Evolutionary conservation across 1,140 invertebrate species (phyloP).

Genomic region (Saccostrea cuccullata): DNA sequence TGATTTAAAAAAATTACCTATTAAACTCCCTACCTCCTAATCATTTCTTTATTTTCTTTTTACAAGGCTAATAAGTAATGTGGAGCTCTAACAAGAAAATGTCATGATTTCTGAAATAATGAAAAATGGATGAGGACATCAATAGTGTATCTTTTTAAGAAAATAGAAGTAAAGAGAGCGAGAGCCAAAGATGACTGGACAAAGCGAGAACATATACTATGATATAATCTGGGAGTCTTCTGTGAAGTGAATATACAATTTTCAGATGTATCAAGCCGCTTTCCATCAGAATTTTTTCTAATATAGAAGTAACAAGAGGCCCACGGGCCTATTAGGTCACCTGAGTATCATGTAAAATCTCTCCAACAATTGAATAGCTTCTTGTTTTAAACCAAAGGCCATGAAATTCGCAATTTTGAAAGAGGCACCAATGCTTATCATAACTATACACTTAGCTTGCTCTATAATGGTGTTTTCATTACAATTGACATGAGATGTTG

Average conservation of each 20-base stretch:
- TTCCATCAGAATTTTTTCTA: not conserved
- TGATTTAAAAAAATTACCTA: too few species aligned
- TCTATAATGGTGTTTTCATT: too few species aligned
- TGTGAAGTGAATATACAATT: not conserved
- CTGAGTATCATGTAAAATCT: too few species aligned
- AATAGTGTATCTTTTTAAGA: not conserved
- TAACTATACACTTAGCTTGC: too few species aligned
- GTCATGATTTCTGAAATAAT: not conserved
- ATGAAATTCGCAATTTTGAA: too few species aligned
- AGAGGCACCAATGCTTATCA: too few species aligned
- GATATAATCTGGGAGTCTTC: not conserved
- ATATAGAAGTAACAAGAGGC: not conserved
- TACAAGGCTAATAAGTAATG: not conserved
- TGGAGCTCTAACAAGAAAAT: not conserved
- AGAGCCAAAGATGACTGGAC: slow-evolving; percentile 1
- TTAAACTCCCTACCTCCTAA: too few species aligned
- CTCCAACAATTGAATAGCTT: too few species aligned
- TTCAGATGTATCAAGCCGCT: not conserved
- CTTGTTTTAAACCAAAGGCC: too few species aligned
- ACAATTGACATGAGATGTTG: too few species aligned
- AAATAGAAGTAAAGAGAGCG: not conserved
- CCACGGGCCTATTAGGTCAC: too few species aligned
- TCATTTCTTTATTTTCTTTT: slow-evolving; percentile 2
- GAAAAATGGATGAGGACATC: not conserved
- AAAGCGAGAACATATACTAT: not conserved